A percentile compares a stretch with the other conserved stretches of the same genome.
Evolutionary conservation across 2,797 vertebrate species (phyloP).

Genomic region (Brotula barbata): DNA sequence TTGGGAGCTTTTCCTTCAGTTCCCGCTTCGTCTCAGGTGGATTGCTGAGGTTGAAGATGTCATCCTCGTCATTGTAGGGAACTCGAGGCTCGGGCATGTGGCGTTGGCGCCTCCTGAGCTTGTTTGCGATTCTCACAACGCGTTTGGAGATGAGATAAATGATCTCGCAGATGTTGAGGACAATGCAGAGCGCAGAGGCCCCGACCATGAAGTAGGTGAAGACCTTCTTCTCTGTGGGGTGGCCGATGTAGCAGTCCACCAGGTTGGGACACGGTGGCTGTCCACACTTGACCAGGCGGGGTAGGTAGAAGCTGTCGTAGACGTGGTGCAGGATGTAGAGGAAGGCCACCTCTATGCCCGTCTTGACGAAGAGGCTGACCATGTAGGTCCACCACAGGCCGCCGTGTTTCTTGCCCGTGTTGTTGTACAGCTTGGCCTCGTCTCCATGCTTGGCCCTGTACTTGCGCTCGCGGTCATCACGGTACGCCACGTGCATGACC

Average conservation of each 20-base stretch:
- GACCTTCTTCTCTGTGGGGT: slow-evolving; percentile 95
- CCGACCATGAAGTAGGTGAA: slow-evolving; percentile 99
- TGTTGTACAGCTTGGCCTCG: slow-evolving; percentile 81
- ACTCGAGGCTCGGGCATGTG: accelerated
- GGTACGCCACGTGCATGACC: slow-evolving; percentile 95
- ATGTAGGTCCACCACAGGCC: slow-evolving; percentile 99
- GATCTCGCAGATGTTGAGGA: slow-evolving; percentile 94
- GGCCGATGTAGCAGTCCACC: slow-evolving; percentile 95
- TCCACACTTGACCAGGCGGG: slow-evolving; percentile 88
- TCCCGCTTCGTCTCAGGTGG: slow-evolving; percentile 11
- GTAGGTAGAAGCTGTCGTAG: slow-evolving; percentile 92
- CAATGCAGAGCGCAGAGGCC: slow-evolving; percentile 90
- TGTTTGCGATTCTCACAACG: slow-evolving; percentile 52
- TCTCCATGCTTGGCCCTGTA: slow-evolving; percentile 82
- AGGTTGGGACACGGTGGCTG: slow-evolving; percentile 88
- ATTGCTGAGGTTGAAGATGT: slow-evolving; percentile 72
- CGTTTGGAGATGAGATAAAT: slow-evolving; percentile 91
- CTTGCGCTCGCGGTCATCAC: slow-evolving; percentile 89
- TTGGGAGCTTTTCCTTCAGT: slow-evolving; percentile 60
- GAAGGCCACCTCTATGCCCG: slow-evolving; percentile 87
- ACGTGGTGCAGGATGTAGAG: slow-evolving; percentile 92
- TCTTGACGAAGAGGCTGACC: slow-evolving; percentile 91
- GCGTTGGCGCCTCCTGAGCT: slow-evolving; percentile 43
- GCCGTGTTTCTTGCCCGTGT: slow-evolving; percentile 92
- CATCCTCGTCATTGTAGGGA: slow-evolving; percentile 47